Base-by-base conservation (phyloP, 2,888 invertebrate species). In the Quadroppia sp. region DNA sequence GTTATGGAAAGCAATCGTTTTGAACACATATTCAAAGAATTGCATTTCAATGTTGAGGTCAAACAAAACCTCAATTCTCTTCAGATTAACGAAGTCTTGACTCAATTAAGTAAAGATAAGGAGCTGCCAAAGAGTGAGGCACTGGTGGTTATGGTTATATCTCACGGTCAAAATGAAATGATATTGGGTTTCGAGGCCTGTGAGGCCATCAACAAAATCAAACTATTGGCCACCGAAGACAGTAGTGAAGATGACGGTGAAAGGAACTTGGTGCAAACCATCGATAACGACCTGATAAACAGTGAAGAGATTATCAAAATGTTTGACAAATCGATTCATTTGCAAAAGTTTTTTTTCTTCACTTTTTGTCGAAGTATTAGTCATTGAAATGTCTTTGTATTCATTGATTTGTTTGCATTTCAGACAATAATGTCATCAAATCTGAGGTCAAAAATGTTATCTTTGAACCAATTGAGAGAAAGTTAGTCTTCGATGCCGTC, bases 171-270 rank as follows among this genome's bases (percentile, higher is more conserved):
- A n/a, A 28, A 64, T 15, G 32, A 64, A n/a, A 17, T 17, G 30
- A 36, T 64, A 36, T n/a, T 64, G 9, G 64, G 64, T 1, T 30
- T 20, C n/a, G n/a, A 64, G 1, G 64, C 36, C 32, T 64, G 64
- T 20, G 59, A 59, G 30, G 59, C 28, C 28, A 59, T 30, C 30
- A 28, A 15, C 15, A 59, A 59, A 28, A 28, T 59, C 17, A 1
- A 17, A 1, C 20, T 50, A 13, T 2, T 4, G 20, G 9, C 20
- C 20, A 50, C 7, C n/a, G 9, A 13, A 20, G 20, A 50, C 20
- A 20, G n/a, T 50, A 9, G n/a, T 2, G 50, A 50, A 23, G 50
- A 7, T 4, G 20, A 50, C 3, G n/a, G 15, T 13, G 50, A 50
- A 4, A 20, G n/a, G 50, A n/a, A 45, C n/a, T 45, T 2, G 17